These are phyloP conservation scores for Montipora efflorescens DNA, from an alignment of 64 coral and sea anemone species.

Conservation along the genomic window DNA sequence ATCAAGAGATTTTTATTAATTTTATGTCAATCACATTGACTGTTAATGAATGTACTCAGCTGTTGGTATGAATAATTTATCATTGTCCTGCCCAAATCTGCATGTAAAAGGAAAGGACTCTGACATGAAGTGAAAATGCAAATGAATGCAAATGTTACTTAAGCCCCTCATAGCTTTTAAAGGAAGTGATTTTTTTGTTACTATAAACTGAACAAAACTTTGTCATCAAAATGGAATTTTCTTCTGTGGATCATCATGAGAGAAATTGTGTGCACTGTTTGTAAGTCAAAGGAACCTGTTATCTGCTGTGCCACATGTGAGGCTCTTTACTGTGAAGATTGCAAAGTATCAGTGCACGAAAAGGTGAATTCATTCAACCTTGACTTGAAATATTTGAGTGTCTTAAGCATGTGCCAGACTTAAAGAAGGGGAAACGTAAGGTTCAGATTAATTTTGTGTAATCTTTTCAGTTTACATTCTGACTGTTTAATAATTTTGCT, in stretches of 20 bases:
- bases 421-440: background rate
- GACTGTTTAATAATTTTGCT: background rate
- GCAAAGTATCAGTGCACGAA: constrained; percentile 49
- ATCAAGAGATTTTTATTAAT: background rate
- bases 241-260: constrained; percentile 20
- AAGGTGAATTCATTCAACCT: constrained; percentile 36
- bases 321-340: constrained; percentile 64
- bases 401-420: background rate
- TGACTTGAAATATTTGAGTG: background rate
- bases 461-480: background rate
- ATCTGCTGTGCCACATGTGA: constrained; percentile 83
- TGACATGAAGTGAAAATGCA: background rate
- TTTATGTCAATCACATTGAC: background rate
- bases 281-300: constrained; percentile 70
- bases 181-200: constrained; percentile 38
- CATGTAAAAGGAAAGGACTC: constrained; percentile 45
- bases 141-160: constrained; percentile 21
- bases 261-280: constrained; percentile 70
- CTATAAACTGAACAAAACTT: background rate
- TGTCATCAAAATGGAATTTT: background rate
- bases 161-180: background rate
- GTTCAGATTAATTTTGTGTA: background rate
- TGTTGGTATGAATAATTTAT: constrained; percentile 47
- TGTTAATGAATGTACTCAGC: background rate
- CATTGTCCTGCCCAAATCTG: constrained; percentile 19